Evolutionary conservation across 2,888 invertebrate species (phyloP), one percentile per base, ranked within the genome.

Genomic region (Cistogaster globosa): DNA sequence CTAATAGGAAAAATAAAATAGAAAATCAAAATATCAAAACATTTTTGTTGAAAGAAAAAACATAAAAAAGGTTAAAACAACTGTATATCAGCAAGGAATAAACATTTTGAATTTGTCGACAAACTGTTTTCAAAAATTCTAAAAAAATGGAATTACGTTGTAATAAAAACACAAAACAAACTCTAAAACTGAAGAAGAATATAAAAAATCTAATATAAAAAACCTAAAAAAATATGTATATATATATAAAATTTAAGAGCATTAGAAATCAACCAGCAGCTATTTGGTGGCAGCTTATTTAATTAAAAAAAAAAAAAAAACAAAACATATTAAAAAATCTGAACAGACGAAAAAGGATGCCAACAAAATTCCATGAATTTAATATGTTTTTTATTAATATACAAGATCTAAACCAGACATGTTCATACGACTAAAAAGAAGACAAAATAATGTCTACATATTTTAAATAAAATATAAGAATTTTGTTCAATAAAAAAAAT

Each of bases 341-440:
- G n/a, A 74, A 57, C 67, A 83, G 78, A 74, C 74, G 68, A 8
- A 63, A 87, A 86, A 87, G 84, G 86, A 87, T 83, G 83, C 86
- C 74, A 80, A 60, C 72, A 68, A 81, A 87, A 86, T 87, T 87
- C 87, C 85, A 81, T 85, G 87, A 86, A 86, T 87, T 86, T 78
- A 67, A 82, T 18, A n/a, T 78, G 26, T 78, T 75, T 71, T 71
- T 11, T 14, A n/a, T 53, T 55, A 36, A 2, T 45, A 58, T 18
- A 63, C 7, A 57, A 22, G 63, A 18, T 12, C 16, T 6, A 36
- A 53, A 9, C 38, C 22, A 57, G 20, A 32, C 32, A 48, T 8
- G 16, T 18, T n/a, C 11, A 38, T n/a, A 55, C 16, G 11, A 58
- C n/a, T 67, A 16, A 79, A 12, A 65, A 72, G 48, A 78, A 38